Evolutionary conservation across 92 coral and sea anemone genomes (phyloP).

Genomic region (Parazoanthus swiftii): DNA sequence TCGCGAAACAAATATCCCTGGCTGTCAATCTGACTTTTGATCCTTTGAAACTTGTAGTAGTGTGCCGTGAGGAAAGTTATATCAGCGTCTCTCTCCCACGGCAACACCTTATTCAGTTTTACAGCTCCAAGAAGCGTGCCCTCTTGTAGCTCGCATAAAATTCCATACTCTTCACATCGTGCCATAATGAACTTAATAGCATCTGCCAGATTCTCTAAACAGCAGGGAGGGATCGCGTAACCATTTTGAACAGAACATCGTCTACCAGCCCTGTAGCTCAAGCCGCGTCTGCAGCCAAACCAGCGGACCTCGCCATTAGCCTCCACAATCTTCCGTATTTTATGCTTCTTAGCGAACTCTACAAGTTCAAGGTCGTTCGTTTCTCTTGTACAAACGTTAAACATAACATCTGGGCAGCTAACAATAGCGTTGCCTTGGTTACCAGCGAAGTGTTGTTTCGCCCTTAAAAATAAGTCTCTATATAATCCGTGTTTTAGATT

Average conservation of each 20-base stretch:
- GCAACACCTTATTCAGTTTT: slow-evolving; percentile 74
- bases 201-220: slow-evolving; percentile 88
- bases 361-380: slow-evolving; percentile 47
- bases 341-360: slow-evolving; percentile 65
- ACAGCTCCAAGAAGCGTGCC: slow-evolving; percentile 90
- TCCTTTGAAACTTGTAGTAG: slow-evolving; percentile 55
- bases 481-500: slow-evolving; percentile 54
- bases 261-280: slow-evolving; percentile 64
- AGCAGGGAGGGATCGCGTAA: slow-evolving; percentile 85
- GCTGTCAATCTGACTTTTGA: slow-evolving; percentile 43
- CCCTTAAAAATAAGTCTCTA: slow-evolving; percentile 69
- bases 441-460: slow-evolving; percentile 51
- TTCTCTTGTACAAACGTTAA: slow-evolving; percentile 43
- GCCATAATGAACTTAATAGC: slow-evolving; percentile 84
- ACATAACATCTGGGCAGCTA: slow-evolving; percentile 90
- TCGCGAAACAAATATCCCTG: slow-evolving; percentile 66
- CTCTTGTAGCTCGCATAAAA: slow-evolving; percentile 86
- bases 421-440: slow-evolving; percentile 57
- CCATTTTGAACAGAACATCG: slow-evolving; percentile 67
- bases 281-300: slow-evolving; percentile 86
- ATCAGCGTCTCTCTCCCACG: slow-evolving; percentile 95
- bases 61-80: slow-evolving; percentile 73
- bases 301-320: slow-evolving; percentile 70
- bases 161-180: slow-evolving; percentile 61
- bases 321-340: slow-evolving; percentile 73